These are phyloP conservation scores for Scaptomyza reducta DNA, from an alignment of 2,888 invertebrate genomes.

Conservation along the genomic window DNA sequence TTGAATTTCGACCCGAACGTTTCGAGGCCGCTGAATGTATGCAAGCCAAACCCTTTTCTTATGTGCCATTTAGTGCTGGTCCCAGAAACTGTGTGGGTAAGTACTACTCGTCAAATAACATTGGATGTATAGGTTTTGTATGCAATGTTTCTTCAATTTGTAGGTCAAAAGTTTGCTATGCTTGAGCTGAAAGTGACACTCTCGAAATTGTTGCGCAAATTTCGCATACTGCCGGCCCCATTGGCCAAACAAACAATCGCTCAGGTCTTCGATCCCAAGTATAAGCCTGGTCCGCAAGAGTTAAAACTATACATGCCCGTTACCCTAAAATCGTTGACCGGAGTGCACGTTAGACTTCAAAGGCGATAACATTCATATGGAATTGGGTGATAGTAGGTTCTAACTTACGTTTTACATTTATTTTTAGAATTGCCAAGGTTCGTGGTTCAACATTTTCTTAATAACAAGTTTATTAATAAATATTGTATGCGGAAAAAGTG, in stretches of 20 bases:
- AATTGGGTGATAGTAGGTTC: too few relatives aligned
- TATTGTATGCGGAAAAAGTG: background rate
- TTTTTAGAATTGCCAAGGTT: too few relatives aligned
- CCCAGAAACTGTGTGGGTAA: slow-evolving; percentile 85
- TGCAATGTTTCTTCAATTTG: background rate
- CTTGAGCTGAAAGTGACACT: slow-evolving; percentile 86
- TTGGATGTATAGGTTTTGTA: background rate
- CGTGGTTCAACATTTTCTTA: too few relatives aligned
- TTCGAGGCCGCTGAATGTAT: slow-evolving; percentile 53
- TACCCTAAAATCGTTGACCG: slow-evolving; percentile 53
- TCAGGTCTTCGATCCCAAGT: slow-evolving; percentile 36
- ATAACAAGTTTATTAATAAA: too few relatives aligned
- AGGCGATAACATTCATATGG: too few relatives aligned
- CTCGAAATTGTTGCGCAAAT: slow-evolving; percentile 85
- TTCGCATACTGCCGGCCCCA: slow-evolving; percentile 82
- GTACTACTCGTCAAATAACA: background rate
- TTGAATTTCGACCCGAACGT: slow-evolving; percentile 84
- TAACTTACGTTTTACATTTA: too few relatives aligned
- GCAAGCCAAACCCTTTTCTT: slow-evolving; percentile 84
- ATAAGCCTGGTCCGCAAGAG: slow-evolving; percentile 46
- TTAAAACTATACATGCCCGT: slow-evolving; percentile 41
- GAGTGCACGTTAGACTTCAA: slow-evolving; percentile 45
- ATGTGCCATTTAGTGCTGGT: slow-evolving; percentile 88
- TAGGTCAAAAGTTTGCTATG: slow-evolving; percentile 85
- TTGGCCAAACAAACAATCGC: slow-evolving; percentile 81